Evolutionary conservation across 1,140 invertebrate genomes (phyloP).

Genomic region (Alviniconcha marisindica): DNA sequence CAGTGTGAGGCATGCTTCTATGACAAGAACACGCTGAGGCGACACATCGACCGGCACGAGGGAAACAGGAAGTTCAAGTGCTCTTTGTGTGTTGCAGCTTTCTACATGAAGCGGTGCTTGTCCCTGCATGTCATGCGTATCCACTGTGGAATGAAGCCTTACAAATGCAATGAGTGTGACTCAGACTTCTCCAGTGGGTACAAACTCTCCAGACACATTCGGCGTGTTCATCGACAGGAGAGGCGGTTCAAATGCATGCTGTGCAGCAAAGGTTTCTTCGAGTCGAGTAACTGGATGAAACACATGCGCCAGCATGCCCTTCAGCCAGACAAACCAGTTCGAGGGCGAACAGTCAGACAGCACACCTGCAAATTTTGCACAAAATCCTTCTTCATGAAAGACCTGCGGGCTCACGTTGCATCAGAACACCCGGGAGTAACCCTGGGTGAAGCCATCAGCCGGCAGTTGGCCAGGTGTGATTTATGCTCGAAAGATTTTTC

Average conservation of each 20-base stretch:
- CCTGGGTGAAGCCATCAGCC: not conserved
- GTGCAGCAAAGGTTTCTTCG: not conserved
- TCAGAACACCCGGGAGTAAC: not conserved
- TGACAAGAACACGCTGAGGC: not conserved
- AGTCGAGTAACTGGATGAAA: not conserved
- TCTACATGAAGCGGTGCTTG: not conserved
- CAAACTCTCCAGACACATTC: constrained; percentile 17
- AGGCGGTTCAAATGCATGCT: constrained; percentile 6
- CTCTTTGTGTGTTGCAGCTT: not conserved
- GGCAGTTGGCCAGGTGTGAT: not conserved
- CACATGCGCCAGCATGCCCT: not conserved
- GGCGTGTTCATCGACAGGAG: constrained; percentile 20
- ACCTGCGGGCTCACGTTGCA: not conserved
- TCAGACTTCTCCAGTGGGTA: constrained; percentile 70
- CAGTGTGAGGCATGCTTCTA: not conserved
- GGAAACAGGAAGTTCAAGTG: not conserved
- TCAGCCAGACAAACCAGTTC: not conserved
- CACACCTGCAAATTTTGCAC: not conserved
- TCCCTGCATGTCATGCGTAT: constrained; percentile 78
- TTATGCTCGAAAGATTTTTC: constrained; percentile 8
- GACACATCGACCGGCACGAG: not conserved
- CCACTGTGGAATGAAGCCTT: constrained; percentile 75
- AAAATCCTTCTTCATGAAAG: not conserved
- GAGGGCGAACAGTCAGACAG: not conserved
- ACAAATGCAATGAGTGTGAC: constrained; percentile 69